Evolutionary conservation across 2,113 vertebrate species (phyloP).

Genomic region (Xiphophorus couchianus): DNA sequence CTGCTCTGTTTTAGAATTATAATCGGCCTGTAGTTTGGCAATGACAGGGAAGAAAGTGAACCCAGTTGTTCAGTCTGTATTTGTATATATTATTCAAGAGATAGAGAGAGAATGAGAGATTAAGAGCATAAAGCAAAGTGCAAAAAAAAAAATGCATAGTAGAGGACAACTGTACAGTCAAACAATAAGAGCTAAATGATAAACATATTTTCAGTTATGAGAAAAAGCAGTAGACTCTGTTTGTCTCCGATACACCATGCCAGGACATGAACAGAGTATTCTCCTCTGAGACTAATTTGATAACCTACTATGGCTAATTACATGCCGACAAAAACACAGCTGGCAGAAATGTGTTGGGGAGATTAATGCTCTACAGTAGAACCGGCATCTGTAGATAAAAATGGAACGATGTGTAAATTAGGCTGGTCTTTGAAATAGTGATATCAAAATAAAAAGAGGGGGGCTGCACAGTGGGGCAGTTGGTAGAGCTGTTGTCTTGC

Average conservation of each 20-base stretch:
- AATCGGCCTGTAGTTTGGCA: too few relatives aligned
- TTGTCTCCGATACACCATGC: conserved; percentile 21
- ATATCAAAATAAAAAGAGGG: not conserved
- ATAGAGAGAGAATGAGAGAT: too few relatives aligned
- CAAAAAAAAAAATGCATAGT: not conserved
- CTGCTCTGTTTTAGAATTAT: too few relatives aligned
- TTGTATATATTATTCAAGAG: too few relatives aligned
- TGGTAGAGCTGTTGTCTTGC: too few relatives aligned
- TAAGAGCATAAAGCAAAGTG: not conserved
- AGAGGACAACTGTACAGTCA: not conserved
- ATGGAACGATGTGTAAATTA: conserved; percentile 21
- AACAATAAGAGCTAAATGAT: conserved; percentile 11
- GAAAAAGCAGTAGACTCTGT: conserved; percentile 10
- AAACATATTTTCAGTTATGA: conserved; percentile 4
- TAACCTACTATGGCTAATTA: conserved; percentile 59
- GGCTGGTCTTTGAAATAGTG: not conserved
- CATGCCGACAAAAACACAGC: conserved; percentile 62
- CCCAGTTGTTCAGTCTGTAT: too few relatives aligned
- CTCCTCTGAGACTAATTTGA: conserved; percentile 59
- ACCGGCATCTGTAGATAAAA: conserved; percentile 23
- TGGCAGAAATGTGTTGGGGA: conserved; percentile 48
- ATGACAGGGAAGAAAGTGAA: too few relatives aligned
- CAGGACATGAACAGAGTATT: conserved; percentile 28
- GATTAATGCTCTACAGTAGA: conserved; percentile 31
- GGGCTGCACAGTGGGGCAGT: too few relatives aligned